phyloP scores from a whole-genome alignment of 2,888 invertebrate species.

The Beris morrisii region DNA sequence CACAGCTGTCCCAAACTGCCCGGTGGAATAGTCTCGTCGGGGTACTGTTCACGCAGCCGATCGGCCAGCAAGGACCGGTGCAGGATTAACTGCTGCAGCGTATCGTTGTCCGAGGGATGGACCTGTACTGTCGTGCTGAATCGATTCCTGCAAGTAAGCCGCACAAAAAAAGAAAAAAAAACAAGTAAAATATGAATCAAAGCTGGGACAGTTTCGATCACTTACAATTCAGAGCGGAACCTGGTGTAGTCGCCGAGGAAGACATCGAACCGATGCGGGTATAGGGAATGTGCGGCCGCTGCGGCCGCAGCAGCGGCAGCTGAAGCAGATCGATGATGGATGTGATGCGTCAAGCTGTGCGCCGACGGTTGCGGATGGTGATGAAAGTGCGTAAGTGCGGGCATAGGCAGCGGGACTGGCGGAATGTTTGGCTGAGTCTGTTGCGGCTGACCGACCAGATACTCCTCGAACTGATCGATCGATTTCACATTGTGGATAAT shows the following conservation, averaged over 20 bases:
- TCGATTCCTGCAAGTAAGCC: slow-evolving; percentile 25
- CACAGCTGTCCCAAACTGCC: slow-evolving; percentile 51
- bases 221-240: slow-evolving; percentile 28
- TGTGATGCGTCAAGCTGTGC: background rate
- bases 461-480: slow-evolving; percentile 85
- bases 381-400: background rate
- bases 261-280: slow-evolving; percentile 34
- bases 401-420: slow-evolving; percentile 17
- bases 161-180: background rate
- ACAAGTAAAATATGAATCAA: background rate
- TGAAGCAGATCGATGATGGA: background rate
- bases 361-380: background rate
- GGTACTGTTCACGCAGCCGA: slow-evolving; percentile 34
- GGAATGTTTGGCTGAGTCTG: slow-evolving; percentile 36
- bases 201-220: background rate
- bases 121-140: slow-evolving; percentile 39
- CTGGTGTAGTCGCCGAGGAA: slow-evolving; percentile 35
- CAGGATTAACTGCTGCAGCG: slow-evolving; percentile 32
- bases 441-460: slow-evolving; percentile 58
- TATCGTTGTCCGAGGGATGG: slow-evolving; percentile 34
- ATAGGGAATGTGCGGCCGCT: slow-evolving; percentile 1
- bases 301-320: background rate
- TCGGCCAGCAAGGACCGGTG: slow-evolving; percentile 20
- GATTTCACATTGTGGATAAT: slow-evolving; percentile 92
- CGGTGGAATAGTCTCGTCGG: slow-evolving; percentile 36